Evolutionary conservation across 2,113 vertebrate genomes (phyloP).

Genomic region (Megaceryle maxima): DNA sequence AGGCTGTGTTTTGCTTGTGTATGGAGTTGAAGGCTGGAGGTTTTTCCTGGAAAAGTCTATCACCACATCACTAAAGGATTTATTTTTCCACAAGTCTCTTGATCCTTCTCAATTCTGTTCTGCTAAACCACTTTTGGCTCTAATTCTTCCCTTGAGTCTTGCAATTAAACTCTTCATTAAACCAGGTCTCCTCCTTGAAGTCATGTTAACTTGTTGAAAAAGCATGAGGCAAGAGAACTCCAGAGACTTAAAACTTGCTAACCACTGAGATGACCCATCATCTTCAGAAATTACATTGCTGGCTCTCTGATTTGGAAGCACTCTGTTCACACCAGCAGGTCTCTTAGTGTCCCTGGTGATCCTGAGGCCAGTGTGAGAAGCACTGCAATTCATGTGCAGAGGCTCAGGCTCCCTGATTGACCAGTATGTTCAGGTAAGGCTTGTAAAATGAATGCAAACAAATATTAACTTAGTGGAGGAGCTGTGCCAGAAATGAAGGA

Average conservation of each 20-base stretch:
- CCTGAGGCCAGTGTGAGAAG: neutral
- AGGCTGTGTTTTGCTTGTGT: neutral
- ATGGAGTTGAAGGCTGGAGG: neutral
- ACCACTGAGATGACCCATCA: neutral
- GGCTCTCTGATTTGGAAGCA: neutral
- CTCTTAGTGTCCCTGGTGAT: neutral
- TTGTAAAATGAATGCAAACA: neutral
- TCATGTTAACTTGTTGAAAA: neutral
- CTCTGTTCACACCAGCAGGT: neutral
- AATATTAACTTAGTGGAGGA: neutral
- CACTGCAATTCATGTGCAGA: fast-evolving
- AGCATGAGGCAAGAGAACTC: neutral
- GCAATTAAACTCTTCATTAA: neutral
- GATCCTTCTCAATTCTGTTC: neutral
- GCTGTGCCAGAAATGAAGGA: neutral
- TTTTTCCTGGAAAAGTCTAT: neutral
- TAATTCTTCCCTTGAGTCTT: neutral
- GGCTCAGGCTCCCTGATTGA: fast-evolving
- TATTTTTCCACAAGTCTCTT: neutral
- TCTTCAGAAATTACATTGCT: neutral
- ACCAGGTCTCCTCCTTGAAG: neutral
- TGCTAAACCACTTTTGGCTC: neutral
- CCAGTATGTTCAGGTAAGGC: fast-evolving
- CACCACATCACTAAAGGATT: neutral
- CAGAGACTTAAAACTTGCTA: neutral